Conservation (phyloP, 2,113 vertebrate species). For the Catagonus wagneri region DNA sequence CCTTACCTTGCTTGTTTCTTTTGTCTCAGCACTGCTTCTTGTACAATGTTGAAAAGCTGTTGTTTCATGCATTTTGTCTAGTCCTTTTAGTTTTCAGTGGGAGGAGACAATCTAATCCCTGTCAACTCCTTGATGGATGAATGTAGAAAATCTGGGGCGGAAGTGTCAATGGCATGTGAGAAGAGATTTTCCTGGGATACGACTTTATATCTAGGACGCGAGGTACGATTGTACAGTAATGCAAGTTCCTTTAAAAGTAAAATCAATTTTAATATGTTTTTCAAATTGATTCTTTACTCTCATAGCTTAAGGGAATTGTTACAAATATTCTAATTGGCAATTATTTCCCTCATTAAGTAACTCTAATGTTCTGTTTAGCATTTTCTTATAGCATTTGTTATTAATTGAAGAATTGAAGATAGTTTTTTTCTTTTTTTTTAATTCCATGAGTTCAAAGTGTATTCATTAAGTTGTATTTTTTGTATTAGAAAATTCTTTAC, state of each 20-base stretch:
- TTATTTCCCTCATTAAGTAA: constrained; percentile 19
- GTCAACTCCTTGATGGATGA: neutral
- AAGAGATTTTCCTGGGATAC: neutral
- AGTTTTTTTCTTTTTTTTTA: neutral
- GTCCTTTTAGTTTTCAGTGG: neutral
- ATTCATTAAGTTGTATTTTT: neutral
- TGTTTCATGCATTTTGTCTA: neutral
- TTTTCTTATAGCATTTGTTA: neutral
- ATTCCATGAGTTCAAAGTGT: neutral
- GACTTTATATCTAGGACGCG: neutral
- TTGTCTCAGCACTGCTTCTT: neutral
- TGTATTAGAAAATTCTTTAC: neutral
- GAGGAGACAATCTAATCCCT: neutral
- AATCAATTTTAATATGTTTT: constrained; percentile 29
- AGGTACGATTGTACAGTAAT: neutral
- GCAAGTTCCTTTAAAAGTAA: constrained; percentile 33
- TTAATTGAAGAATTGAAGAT: constrained; percentile 8
- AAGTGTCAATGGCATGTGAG: neutral
- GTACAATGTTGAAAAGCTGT: neutral
- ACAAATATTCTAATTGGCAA: neutral
- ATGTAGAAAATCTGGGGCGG: neutral
- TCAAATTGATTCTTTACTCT: constrained; percentile 26
- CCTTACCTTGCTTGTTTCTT: neutral
- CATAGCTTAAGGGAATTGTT: neutral
- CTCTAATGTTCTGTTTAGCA: neutral